Percentiles rank a stretch among this genome's conserved stretches.
phyloP scores from a whole-genome alignment of 1,140 invertebrate species.

The Trichomalopsis sarcophagae region DNA sequence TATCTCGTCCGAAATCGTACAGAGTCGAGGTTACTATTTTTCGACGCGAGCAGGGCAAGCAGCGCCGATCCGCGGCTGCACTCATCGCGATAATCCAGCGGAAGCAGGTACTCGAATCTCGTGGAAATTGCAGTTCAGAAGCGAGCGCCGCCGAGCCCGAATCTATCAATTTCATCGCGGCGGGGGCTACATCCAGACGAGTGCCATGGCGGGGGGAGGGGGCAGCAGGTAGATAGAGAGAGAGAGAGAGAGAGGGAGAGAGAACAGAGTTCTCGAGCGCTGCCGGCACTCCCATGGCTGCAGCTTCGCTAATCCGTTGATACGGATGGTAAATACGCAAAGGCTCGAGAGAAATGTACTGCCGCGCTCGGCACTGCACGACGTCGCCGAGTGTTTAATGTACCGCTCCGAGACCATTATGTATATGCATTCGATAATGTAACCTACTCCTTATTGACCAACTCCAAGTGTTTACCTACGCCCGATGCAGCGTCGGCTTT shows the following conservation, averaged over 20 bases:
- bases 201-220: too few species aligned
- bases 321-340: conserved; percentile 68
- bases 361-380: conserved; percentile 26
- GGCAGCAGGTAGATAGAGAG: conserved; percentile 13
- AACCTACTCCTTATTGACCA: conserved; percentile 46
- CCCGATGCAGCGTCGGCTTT: not conserved
- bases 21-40: not conserved
- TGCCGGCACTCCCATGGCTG: conserved; percentile 40
- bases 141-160: conserved; percentile 60
- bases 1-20: not conserved
- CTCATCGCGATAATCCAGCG: not conserved
- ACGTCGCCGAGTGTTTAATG: conserved; percentile 51
- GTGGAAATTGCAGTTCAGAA: conserved; percentile 62
- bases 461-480: conserved; percentile 12
- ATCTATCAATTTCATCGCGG: conserved; percentile 71
- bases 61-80: too few species aligned
- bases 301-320: conserved; percentile 68
- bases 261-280: conserved; percentile 20
- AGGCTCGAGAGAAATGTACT: conserved; percentile 57
- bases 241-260: conserved; percentile 26
- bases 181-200: conserved; percentile 48
- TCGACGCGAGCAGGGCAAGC: not conserved
- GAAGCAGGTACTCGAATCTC: conserved; percentile 61
- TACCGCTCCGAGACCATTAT: conserved; percentile 47
- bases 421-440: conserved; percentile 58